Evolutionary conservation across 2,888 invertebrate genomes (phyloP).

Genomic region (Iphiclides podalirius): DNA sequence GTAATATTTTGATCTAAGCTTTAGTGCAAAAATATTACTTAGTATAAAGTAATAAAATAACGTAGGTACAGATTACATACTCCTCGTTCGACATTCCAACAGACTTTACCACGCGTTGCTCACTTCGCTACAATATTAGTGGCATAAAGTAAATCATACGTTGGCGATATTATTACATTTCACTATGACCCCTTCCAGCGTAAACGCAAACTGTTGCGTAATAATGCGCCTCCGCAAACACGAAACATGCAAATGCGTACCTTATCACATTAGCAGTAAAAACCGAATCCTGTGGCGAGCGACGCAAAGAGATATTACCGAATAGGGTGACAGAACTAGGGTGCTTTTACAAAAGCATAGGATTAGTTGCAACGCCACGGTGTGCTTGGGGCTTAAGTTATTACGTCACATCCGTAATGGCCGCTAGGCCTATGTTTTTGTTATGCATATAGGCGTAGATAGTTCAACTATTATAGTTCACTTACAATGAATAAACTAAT

Average conservation of each 20-base stretch:
- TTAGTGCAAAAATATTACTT: too few species aligned
- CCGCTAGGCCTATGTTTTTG: constrained; percentile 28
- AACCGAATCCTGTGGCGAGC: neutral
- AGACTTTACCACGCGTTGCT: constrained; percentile 8
- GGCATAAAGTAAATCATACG: constrained; percentile 22
- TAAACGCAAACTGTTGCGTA: constrained; percentile 6
- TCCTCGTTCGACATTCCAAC: neutral
- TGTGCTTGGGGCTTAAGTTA: constrained; percentile 66
- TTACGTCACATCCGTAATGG: constrained; percentile 67
- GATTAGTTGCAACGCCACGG: constrained; percentile 56
- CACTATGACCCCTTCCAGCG: constrained; percentile 26
- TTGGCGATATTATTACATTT: constrained; percentile 37
- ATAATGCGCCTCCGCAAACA: neutral
- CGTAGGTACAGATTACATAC: neutral
- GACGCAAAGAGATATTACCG: constrained; percentile 23
- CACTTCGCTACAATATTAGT: constrained; percentile 15
- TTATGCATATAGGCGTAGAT: constrained; percentile 1
- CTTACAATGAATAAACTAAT: too few species aligned
- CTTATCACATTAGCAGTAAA: neutral
- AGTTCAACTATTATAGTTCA: neutral
- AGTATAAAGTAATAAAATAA: too few species aligned
- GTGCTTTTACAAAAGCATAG: constrained; percentile 61
- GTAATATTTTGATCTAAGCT: too few species aligned
- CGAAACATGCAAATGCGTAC: neutral
- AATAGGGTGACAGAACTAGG: constrained; percentile 50